Evolutionary conservation across 2,888 invertebrate genomes (phyloP), one percentile per base, ranked within the genome.

Genomic region (Rotaria macrura): DNA sequence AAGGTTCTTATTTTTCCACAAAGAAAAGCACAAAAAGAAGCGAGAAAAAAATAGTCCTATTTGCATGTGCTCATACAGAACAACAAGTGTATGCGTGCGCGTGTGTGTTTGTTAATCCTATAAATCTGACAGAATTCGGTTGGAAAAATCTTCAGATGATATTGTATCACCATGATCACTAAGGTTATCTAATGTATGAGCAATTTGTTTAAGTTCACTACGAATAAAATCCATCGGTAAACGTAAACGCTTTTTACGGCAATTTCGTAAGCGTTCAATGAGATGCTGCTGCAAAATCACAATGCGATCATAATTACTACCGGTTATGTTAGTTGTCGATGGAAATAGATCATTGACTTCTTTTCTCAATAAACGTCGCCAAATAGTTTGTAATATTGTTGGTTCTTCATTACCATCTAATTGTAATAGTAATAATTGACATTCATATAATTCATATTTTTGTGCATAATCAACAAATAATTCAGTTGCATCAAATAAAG

Each of bases 391-490:
- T 12, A 79, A 43, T n/a, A 79, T 79, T 9, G 43, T 79, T 43
- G 40, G 79, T 43, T 79, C 79, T 79, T 79, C 79, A 43, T 79
- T 79, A n/a, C 79, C 79, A 79, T 79, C 79, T 17, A 79, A 79
- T 79, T 79, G 79, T 79, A 79, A 79, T 23, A 79, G 9, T 79
- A 79, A 79, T 43, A 79, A 79, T 79, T 79, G 79, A 79, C 79
- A 79, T 79, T 79, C 79, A 43, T 79, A 79, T 43, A 79, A 43
- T 79, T 79, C 79, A 43, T 43, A 79, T 79, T 79, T 79, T 79
- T 79, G 43, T 43, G 79, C 79, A 79, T 79, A 79, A 79, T 79
- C 79, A 79, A 79, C 79, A 43, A 79, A 79, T 79, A 79, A 79
- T 79, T 79, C 79, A 4, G 79, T 79, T 23, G 79, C 79, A 79